Percentiles rank a stretch among this genome's conserved stretches.
These are phyloP conservation scores for Lucifuga dentata DNA, from an alignment of 2,113 vertebrate species.

Conservation along the genomic window DNA sequence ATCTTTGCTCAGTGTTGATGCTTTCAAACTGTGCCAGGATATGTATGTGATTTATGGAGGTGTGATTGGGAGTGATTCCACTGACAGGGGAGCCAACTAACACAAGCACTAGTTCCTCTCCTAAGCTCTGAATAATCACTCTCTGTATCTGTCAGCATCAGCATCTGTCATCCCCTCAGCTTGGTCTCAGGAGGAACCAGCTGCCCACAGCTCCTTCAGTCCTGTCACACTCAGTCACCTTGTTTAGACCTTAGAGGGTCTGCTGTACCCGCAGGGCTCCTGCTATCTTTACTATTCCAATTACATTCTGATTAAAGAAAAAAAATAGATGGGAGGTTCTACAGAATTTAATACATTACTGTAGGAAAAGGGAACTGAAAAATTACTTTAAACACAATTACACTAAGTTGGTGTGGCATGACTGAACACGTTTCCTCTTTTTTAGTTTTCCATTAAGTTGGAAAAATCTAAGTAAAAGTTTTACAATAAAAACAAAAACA, in stretches of 20 bases:
- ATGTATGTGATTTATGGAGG: constrained; percentile 70
- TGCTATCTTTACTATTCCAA: constrained; percentile 59
- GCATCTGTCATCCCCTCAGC: constrained; percentile 58
- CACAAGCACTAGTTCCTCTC: constrained; percentile 75
- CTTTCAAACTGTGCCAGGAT: constrained; percentile 49
- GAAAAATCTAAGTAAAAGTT: constrained; percentile 56
- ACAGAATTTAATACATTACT: constrained; percentile 8
- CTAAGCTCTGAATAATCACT: constrained; percentile 76
- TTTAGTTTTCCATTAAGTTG: constrained; percentile 48
- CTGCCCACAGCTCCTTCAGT: constrained; percentile 60
- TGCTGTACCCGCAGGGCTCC: not conserved
- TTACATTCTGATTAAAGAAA: constrained; percentile 1
- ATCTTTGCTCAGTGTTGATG: constrained; percentile 41
- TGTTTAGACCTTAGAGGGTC: constrained; percentile 36
- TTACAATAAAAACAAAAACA: constrained; percentile 50
- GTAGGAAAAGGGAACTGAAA: constrained; percentile 14
- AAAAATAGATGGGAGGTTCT: constrained; percentile 32
- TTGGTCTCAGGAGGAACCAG: constrained; percentile 41
- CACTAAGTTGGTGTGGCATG: constrained; percentile 30
- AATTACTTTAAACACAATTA: constrained; percentile 35
- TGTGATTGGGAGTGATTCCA: constrained; percentile 75
- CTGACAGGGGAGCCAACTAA: constrained; percentile 63
- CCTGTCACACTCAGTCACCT: constrained; percentile 40
- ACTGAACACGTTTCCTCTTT: constrained; percentile 47
- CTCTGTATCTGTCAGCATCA: constrained; percentile 71